Percentiles rank a stretch among this genome's conserved stretches.
phyloP scores from a whole-genome alignment of 1,140 invertebrate species.

The Drosophila takahashii region DNA sequence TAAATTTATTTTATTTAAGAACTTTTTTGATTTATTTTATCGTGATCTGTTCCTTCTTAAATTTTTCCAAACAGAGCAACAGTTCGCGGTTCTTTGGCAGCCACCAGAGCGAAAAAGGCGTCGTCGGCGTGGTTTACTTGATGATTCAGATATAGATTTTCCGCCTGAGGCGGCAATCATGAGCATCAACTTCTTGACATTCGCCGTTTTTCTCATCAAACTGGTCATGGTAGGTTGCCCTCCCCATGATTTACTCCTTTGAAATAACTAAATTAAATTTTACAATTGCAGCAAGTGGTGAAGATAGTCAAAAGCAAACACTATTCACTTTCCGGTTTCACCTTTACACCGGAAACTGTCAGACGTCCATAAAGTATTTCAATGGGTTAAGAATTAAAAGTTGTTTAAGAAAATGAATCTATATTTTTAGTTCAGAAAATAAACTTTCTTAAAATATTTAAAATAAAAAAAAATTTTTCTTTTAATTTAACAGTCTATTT shows the following conservation, averaged over 20 bases:
- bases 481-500: too few relatives aligned
- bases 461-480: too few relatives aligned
- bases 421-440: too few relatives aligned
- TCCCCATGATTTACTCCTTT: not conserved
- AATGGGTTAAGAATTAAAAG: too few relatives aligned
- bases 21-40: not conserved
- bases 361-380: conserved; percentile 29
- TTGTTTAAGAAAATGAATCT: too few relatives aligned
- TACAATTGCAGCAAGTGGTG: conserved; percentile 85
- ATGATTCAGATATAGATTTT: conserved; percentile 88
- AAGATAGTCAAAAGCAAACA: conserved; percentile 85
- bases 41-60: not conserved
- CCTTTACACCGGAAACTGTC: conserved; percentile 36
- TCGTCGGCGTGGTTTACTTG: conserved; percentile 65
- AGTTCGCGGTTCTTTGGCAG: conserved; percentile 68
- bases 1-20: not conserved
- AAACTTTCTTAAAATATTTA: too few relatives aligned
- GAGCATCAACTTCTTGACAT: conserved; percentile 92
- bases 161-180: conserved; percentile 92
- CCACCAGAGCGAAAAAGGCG: conserved; percentile 65
- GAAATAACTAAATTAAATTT: not conserved
- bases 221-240: conserved; percentile 89
- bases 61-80: conserved; percentile 55
- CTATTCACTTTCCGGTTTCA: conserved; percentile 68
- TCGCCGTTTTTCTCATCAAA: conserved; percentile 92